These are phyloP conservation scores for Drosophila kambysellisi DNA, from an alignment of 2,888 invertebrate genomes.

Conservation along the genomic window DNA sequence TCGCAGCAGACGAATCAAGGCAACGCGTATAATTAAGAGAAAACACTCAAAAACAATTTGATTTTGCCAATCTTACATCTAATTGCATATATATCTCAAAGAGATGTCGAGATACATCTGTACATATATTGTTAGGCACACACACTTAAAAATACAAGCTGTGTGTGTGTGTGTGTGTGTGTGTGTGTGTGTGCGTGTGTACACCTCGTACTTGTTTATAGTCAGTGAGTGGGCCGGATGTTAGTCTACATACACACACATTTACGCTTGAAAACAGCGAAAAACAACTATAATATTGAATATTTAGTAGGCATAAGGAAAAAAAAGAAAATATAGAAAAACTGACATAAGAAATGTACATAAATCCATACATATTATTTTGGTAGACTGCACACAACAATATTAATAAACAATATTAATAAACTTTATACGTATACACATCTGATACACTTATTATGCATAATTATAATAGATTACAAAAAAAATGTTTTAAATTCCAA, in stretches of 20 bases:
- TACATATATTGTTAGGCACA: conserved; percentile 26
- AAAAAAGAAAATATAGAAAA: neutral
- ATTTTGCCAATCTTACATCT: conserved; percentile 8
- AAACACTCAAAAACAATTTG: conserved; percentile 4
- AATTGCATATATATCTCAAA: neutral
- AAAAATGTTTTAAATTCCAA: conserved; percentile 26
- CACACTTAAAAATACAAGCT: conserved; percentile 15
- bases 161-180: neutral
- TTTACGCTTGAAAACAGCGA: conserved; percentile 8
- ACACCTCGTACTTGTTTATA: conserved; percentile 5
- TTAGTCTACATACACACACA: conserved; percentile 21
- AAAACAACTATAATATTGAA: conserved; percentile 19
- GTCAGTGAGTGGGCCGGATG: conserved; percentile 40
- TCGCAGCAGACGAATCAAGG: conserved; percentile 36
- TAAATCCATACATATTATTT: conserved; percentile 11
- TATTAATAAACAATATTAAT: conserved; percentile 7
- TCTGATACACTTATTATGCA: conserved; percentile 13
- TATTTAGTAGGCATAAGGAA: conserved; percentile 1
- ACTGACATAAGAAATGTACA: conserved; percentile 11
- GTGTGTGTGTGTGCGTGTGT: neutral
- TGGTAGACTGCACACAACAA: neutral
- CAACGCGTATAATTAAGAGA: conserved; percentile 17
- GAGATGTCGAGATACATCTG: neutral
- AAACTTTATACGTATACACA: conserved; percentile 1
- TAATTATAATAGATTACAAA: conserved; percentile 7